These are phyloP conservation scores for Cantharis rustica DNA, from an alignment of 2,888 invertebrate genomes.

Conservation along the genomic window DNA sequence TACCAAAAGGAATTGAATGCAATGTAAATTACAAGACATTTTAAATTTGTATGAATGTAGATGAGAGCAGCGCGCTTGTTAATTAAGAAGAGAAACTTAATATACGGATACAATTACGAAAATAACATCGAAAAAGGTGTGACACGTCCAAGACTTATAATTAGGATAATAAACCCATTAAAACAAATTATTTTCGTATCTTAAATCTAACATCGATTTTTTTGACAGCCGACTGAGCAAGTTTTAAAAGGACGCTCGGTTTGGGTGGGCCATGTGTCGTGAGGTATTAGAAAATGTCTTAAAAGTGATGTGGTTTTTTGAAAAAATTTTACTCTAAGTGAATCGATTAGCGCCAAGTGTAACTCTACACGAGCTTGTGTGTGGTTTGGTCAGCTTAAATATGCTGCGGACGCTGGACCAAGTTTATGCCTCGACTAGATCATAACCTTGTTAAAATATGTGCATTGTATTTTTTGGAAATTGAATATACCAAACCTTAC, in stretches of 20 bases:
- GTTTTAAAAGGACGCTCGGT: conserved; percentile 18
- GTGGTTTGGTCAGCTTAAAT: conserved; percentile 33
- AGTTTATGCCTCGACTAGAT: conserved; percentile 35
- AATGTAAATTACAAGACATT: conserved; percentile 25
- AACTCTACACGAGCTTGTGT: conserved; percentile 36
- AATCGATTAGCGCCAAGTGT: conserved; percentile 17
- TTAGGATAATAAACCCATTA: conserved; percentile 28
- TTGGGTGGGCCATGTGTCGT: conserved; percentile 24
- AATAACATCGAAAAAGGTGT: conserved; percentile 24
- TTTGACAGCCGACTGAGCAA: conserved; percentile 27
- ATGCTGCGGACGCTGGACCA: conserved; percentile 22
- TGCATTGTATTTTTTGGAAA: conserved; percentile 32
- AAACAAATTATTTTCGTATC: conserved; percentile 28
- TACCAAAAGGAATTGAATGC: conserved; percentile 31
- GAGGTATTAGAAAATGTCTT: conserved; percentile 16
- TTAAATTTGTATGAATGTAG: conserved; percentile 23
- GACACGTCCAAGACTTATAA: conserved; percentile 26
- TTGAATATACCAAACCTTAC: conserved; percentile 25
- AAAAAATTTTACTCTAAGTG: conserved; percentile 7
- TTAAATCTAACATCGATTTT: conserved; percentile 26
- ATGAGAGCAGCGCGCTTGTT: conserved; percentile 12
- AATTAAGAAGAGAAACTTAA: conserved; percentile 29
- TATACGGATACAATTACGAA: conserved; percentile 25
- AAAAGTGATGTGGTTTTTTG: conserved; percentile 17
- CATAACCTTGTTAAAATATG: conserved; percentile 35